Percentiles rank a stretch among this genome's conserved stretches.
Evolutionary conservation across 2,113 vertebrate genomes (phyloP).

Genomic region (Gobius niger): DNA sequence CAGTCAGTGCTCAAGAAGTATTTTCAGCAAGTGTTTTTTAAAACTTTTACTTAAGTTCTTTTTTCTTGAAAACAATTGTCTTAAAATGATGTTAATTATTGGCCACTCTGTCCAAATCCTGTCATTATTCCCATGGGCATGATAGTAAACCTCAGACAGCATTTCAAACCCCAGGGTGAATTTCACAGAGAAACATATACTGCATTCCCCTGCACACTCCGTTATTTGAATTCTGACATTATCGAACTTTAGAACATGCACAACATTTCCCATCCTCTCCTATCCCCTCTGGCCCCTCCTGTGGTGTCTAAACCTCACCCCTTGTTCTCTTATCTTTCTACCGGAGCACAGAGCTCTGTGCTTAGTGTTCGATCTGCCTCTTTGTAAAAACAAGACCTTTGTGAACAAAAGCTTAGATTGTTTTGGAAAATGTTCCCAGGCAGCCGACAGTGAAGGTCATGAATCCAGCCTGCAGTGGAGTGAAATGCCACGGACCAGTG

Average conservation of each 20-base stretch:
- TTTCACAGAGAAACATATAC: too few species aligned
- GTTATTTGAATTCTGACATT: background rate
- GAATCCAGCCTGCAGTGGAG: background rate
- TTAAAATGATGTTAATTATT: too few species aligned
- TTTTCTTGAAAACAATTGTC: too few species aligned
- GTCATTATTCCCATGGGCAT: too few species aligned
- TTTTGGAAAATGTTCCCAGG: background rate
- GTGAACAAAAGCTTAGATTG: background rate
- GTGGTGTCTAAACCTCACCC: background rate
- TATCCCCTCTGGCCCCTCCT: background rate
- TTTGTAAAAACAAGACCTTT: conserved; percentile 2
- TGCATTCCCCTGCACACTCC: background rate
- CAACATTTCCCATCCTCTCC: background rate
- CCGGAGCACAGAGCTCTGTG: background rate
- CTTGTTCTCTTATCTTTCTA: background rate
- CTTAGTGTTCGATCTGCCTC: background rate
- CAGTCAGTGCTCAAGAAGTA: too few species aligned
- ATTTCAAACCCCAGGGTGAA: too few species aligned
- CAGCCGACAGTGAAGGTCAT: background rate
- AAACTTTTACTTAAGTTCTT: too few species aligned
- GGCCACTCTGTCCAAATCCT: too few species aligned
- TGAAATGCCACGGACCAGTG: background rate
- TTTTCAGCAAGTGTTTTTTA: too few species aligned
- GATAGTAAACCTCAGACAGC: too few species aligned
- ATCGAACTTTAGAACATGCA: too few species aligned